These are phyloP conservation scores for Podargus strigoides DNA, from an alignment of 2,797 vertebrate species.

Conservation along the genomic window DNA sequence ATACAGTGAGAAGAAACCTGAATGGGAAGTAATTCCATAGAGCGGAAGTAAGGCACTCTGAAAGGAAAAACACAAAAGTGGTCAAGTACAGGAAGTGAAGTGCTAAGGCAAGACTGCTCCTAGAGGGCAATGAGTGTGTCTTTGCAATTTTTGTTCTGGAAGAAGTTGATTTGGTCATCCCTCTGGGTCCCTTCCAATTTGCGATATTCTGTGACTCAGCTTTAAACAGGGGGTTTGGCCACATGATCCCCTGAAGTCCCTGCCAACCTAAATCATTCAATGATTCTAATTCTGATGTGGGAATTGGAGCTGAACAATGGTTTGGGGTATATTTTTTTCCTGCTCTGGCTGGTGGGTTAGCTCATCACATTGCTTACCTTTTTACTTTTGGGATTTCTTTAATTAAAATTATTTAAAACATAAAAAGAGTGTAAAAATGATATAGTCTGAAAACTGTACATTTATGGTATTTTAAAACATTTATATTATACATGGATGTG, in stretches of 20 bases:
- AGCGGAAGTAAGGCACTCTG: background rate
- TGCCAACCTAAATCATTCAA: background rate
- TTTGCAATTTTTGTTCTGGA: background rate
- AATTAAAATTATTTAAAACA: background rate
- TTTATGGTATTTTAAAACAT: background rate
- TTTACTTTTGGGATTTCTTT: background rate
- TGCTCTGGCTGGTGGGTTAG: background rate
- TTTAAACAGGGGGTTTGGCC: background rate
- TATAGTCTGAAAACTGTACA: background rate
- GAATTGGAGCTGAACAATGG: background rate
- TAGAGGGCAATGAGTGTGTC: background rate
- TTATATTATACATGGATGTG: background rate
- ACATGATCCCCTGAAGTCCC: no score
- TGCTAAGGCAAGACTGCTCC: background rate
- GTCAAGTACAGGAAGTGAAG: background rate
- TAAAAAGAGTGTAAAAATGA: background rate
- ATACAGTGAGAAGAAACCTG: background rate
- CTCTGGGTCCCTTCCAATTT: background rate
- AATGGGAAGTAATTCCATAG: background rate
- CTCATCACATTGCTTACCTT: background rate
- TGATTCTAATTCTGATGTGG: background rate
- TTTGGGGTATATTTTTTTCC: background rate
- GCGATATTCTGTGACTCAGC: background rate
- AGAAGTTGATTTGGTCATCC: background rate
- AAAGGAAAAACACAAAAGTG: background rate